Conservation (phyloP, 2,888 invertebrate genomes). For the Caenorhabditis sp. region DNA sequence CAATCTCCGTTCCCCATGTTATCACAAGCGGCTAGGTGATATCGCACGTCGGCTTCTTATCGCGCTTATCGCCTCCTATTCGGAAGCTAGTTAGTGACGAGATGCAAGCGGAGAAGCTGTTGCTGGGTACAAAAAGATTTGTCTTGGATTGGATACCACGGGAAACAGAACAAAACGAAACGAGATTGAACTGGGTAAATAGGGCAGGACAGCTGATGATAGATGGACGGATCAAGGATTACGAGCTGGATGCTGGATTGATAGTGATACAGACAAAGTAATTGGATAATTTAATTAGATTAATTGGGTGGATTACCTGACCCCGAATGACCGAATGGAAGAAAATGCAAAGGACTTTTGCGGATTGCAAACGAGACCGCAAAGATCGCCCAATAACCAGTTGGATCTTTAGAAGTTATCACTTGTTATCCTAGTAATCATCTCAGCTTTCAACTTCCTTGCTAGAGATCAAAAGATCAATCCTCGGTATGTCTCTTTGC, state of each 20-base stretch:
- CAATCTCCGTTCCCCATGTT: constrained; percentile 2
- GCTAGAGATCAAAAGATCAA: neutral
- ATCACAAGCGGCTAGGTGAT: constrained; percentile 7
- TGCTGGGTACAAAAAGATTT: constrained; percentile 4
- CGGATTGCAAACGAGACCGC: too few species aligned
- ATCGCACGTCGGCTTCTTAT: constrained; percentile 1
- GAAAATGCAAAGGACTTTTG: too few species aligned
- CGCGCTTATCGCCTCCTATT: neutral
- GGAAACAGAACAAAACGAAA: too few species aligned
- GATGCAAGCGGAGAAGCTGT: neutral
- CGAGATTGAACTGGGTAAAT: neutral
- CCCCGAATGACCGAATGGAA: neutral
- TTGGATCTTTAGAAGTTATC: too few species aligned
- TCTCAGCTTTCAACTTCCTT: too few species aligned
- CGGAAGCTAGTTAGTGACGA: constrained; percentile 7
- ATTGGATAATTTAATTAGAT: neutral
- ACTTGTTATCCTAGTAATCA: too few species aligned
- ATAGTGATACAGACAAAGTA: neutral
- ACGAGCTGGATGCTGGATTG: neutral
- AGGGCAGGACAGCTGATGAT: constrained; percentile 8
- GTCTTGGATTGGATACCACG: neutral
- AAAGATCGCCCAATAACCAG: too few species aligned
- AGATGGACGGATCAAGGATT: neutral
- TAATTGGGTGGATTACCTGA: neutral
- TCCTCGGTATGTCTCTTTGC: neutral